Base-by-base conservation (phyloP, 2,113 vertebrate species). In the Lagenorhynchus albirostris region DNA sequence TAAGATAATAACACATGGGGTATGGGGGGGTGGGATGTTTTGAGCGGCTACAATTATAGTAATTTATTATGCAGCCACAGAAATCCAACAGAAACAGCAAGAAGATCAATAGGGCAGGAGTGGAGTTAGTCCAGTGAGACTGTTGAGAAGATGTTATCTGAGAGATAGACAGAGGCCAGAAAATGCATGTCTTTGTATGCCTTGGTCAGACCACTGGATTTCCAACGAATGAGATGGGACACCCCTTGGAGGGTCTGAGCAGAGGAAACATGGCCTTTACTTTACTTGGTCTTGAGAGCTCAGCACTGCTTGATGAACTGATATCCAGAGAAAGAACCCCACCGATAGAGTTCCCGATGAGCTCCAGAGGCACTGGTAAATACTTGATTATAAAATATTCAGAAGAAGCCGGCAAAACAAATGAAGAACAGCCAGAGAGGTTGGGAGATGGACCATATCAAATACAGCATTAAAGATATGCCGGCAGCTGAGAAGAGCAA, bases 371-470 rank as follows among this genome's bases (percentile, higher is more conserved):
- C 44, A 18, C 55, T 38, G 70, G n/a, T 13, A 90, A 80, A 94
- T 18, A 79, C 33, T 58, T 1, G 14, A 68, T 20, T 33, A 80
- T 95, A 91, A 96, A 95, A 93, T 94, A 95, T 97, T 96, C 95
- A 93, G 84, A 84, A 90, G 53, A 29, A 25, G 29, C 63, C 15
- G 26, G 63, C 36, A 65, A 90, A 90, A 91, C 74, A 80, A 96
- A 81, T 76, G 71, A 70, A 87, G 77, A 85, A 36, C 2, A 36
- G 47, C 58, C 1, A 14, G 60, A 74, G 68, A 85, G 36, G 29
- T 0, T 81, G 83, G 77, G 50, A 96, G 70, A 92, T 26, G n/a
- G 6, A 26, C 25, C 31, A 4, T 60, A 55, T n/a, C 80, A 90
- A 74, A 65, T 26, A 29, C 5, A 74, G 50, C 50, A 74, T 47